phyloP scores from a whole-genome alignment of 2,888 invertebrate genomes.

The Conops quadrifasciatus region DNA sequence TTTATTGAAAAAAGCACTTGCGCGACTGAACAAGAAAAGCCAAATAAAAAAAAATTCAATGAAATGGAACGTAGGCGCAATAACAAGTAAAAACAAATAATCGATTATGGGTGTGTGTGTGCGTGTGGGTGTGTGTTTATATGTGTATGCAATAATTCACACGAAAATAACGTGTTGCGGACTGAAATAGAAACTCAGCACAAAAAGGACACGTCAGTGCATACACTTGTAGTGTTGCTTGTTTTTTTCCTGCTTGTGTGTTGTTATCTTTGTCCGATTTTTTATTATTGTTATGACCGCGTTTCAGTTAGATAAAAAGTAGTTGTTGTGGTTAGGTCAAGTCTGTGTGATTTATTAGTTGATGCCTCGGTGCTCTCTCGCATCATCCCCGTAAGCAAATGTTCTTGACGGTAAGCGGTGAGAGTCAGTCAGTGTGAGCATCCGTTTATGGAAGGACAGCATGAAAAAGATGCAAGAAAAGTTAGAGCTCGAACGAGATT shows the following conservation, averaged over 20 bases:
- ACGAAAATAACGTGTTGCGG: conserved; percentile 17
- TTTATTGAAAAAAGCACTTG: conserved; percentile 4
- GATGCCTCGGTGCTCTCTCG: no score
- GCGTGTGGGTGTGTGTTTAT: not conserved
- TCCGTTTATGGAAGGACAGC: no score
- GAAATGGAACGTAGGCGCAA: no score
- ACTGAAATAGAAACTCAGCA: conserved; percentile 10
- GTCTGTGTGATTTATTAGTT: not conserved
- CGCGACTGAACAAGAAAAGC: not conserved
- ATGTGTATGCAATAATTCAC: not conserved
- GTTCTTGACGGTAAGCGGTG: no score
- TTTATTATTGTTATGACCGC: not conserved
- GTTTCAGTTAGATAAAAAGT: not conserved
- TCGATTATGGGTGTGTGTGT: not conserved
- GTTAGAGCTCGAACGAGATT: no score
- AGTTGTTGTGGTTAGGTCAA: not conserved
- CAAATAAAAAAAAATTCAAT: not conserved
- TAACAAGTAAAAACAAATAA: not conserved
- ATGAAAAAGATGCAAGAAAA: no score
- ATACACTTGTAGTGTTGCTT: not conserved
- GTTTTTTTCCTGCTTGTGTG: not conserved
- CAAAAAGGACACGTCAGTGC: conserved; percentile 53
- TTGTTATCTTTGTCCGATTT: not conserved
- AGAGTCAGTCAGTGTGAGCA: no score
- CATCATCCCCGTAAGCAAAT: no score